Evolutionary conservation across 2,888 invertebrate genomes (phyloP), one percentile per base, ranked within the genome.

Genomic region (Tillus elongatus): DNA sequence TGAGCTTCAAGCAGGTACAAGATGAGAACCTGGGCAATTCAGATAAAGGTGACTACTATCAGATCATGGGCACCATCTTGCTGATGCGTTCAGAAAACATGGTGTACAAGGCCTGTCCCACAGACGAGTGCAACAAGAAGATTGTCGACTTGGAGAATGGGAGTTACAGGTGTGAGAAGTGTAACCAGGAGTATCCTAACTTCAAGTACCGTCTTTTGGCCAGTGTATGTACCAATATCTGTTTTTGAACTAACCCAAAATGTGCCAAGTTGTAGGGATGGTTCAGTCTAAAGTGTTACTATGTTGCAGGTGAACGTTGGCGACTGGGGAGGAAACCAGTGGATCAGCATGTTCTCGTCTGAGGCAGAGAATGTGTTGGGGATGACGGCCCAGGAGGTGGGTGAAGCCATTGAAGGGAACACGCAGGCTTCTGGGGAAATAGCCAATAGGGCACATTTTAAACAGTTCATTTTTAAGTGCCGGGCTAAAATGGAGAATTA

Each of bases 81-180:
- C 74, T 85, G 55, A 72, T 91, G 11, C 81, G 81, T 54, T 71
- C 78, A 4, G 90, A 91, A 42, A 93, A 89, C 62, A 77, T 83
- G 2, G 67, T 91, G 36, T 98, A 98, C 66, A 85, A 85, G 67
- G 86, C 96, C 0, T 99, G 98, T 51, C 86, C 93, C 0, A 73
- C 76, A 33, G 77, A 82, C 1, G 79, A 79, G 35, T 99, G 98
- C 66, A 93, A 95, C 61, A 98, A 98, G 66, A 99, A 98, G 66
- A 72, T 96, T 0, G 69, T 90, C 4, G 93, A 96, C 62, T 77
- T 83, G 55, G 82, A 82, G 45, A 90, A 90, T 55, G 90, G 89
- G 0, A 72, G 81, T 58, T 97, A 79, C 66, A 73, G 91, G 35
- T 99, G 98, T 64, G 97, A 97, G 63, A 97, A 97, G 64, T 98